Base-by-base conservation (phyloP, 2,797 vertebrate species). In the Poecilia velifera region DNA sequence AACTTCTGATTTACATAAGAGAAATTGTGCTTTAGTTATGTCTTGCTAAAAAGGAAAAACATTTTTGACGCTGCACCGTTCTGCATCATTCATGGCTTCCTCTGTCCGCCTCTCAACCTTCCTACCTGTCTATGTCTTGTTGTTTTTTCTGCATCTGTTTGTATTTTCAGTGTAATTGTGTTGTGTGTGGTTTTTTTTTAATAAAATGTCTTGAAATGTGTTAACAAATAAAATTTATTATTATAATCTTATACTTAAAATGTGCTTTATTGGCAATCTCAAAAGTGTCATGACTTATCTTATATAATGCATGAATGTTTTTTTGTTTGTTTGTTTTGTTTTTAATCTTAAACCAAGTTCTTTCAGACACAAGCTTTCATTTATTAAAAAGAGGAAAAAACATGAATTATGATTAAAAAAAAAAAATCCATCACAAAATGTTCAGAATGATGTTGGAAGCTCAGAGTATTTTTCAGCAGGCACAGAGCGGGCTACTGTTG, bases 401-500 rank as follows among this genome's bases (percentile, higher is more conserved):
- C 3, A 1, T 16, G 28, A 62, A 5, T 20, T 51, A 62, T 59
- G 31, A 59, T 59, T 22, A 0, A 3, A 25, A 28, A 59, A 1
- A 6, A 39, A 7, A 31, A 59, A 13, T 57, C 57, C 10, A 59
- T 28, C 4, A 14, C 12, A 28, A 7, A 16, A 31, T 62, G 6
- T 62, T 59, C 13, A 31, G 13, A 59, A 31, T 16, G 28, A 31
- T 59, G 12, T 25, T 1, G n/a, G 3, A 55, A 55, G 10, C 28
- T 14, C 28, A 16, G 8, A 31, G 13, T 1, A 59, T 62, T 34
- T 62, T 31, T 12, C 55, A 57, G 55, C 25, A 70, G 57, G 45
- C 57, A 41, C 79, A 75, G 73, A 76, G 79, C 68, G 76, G 64
- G 43, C 49, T 12, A 22, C 47, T 66, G 72, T 2, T 9, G 72